A percentile compares a stretch with the other conserved stretches of the same genome.
Evolutionary conservation across 2,888 invertebrate genomes (phyloP).

Genomic region (Parnassius orleans): DNA sequence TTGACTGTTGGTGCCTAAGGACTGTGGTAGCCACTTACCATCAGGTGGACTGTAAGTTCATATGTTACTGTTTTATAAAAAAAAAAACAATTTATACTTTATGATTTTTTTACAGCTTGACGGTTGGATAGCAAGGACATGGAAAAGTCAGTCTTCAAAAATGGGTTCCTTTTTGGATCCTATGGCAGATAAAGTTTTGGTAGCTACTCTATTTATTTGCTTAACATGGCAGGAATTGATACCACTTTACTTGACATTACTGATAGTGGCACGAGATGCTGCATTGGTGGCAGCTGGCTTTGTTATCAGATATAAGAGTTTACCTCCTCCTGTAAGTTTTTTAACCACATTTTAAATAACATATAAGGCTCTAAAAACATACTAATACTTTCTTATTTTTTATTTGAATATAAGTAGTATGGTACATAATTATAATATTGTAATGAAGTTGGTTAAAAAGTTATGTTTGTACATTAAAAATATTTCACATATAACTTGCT

Average conservation of each 20-base stretch:
- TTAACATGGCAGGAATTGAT: slow-evolving; percentile 92
- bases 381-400: too few relatives aligned
- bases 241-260: slow-evolving; percentile 88
- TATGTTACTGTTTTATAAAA: too few relatives aligned
- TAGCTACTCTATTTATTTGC: slow-evolving; percentile 93
- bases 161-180: slow-evolving; percentile 98
- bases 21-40: too few relatives aligned
- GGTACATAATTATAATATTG: too few relatives aligned
- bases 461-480: too few relatives aligned
- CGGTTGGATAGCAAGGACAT: slow-evolving; percentile 97
- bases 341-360: background rate
- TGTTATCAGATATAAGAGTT: slow-evolving; percentile 93
- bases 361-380: too few relatives aligned
- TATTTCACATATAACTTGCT: too few relatives aligned
- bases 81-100: too few relatives aligned
- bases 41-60: too few relatives aligned
- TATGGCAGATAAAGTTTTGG: slow-evolving; percentile 96
- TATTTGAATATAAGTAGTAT: too few relatives aligned
- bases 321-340: slow-evolving; percentile 92
- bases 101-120: slow-evolving; percentile 84
- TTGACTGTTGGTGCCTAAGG: too few relatives aligned
- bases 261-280: slow-evolving; percentile 92
- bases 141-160: slow-evolving; percentile 94
- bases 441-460: too few relatives aligned
- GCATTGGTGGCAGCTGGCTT: slow-evolving; percentile 91